Conservation (phyloP, 1,140 invertebrate genomes). For the Neoseiulus cucumeris region DNA sequence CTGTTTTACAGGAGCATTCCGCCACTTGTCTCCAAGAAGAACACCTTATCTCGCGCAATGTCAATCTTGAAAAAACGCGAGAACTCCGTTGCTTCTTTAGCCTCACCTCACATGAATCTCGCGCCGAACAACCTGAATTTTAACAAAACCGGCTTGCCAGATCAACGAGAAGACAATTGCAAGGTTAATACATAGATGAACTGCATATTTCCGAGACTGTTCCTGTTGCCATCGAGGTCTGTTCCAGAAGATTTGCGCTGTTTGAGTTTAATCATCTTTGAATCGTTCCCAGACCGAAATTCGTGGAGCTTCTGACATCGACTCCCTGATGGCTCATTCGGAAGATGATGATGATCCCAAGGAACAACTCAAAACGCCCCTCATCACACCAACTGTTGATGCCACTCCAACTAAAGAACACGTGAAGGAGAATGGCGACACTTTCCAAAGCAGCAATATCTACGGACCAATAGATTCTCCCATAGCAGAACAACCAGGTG, state of each 20-base stretch:
- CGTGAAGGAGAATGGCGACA: neutral
- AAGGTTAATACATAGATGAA: too few species aligned
- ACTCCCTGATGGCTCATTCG: neutral
- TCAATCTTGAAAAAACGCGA: constrained; percentile 8
- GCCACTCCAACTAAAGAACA: neutral
- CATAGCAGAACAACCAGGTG: neutral
- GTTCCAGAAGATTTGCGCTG: too few species aligned
- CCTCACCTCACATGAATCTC: neutral
- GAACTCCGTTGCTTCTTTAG: neutral
- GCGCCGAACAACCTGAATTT: neutral
- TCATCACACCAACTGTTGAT: neutral
- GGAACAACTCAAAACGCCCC: neutral
- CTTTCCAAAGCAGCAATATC: neutral
- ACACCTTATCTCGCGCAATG: constrained; percentile 1
- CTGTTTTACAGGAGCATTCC: neutral
- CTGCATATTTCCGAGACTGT: too few species aligned
- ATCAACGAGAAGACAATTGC: too few species aligned
- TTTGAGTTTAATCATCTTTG: too few species aligned
- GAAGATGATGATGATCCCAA: neutral
- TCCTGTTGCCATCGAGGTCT: too few species aligned
- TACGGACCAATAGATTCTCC: neutral
- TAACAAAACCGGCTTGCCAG: neutral
- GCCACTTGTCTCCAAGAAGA: neutral
- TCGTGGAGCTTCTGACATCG: neutral
- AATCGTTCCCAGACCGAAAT: neutral